A percentile compares a stretch with the other conserved stretches of the same genome.
phyloP scores from a whole-genome alignment of 2,888 invertebrate species.

The Orchesella flavescens region DNA sequence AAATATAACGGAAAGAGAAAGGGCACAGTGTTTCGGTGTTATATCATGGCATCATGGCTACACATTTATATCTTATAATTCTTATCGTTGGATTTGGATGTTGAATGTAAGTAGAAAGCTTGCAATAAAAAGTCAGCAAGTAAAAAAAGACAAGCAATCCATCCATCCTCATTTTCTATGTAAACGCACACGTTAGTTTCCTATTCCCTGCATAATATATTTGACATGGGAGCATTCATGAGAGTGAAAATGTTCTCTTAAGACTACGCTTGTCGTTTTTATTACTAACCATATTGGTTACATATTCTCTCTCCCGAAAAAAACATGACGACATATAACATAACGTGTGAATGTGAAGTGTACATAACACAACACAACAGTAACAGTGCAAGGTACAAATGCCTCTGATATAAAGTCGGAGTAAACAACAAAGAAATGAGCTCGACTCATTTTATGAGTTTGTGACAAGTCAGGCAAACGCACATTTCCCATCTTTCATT shows the following conservation, averaged over 20 bases:
- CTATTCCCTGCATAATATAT: conserved; percentile 20
- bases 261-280: no score
- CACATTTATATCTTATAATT: no score
- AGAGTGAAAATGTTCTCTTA: background rate
- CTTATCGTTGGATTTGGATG: no score
- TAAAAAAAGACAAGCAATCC: conserved; percentile 19
- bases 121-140: background rate
- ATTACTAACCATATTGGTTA: conserved; percentile 26
- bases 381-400: conserved; percentile 14
- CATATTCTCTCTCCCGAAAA: background rate
- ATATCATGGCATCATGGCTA: no score
- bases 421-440: conserved; percentile 10
- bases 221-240: conserved; percentile 36
- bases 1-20: background rate
- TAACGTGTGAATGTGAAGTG: no score
- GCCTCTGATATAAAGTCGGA: conserved; percentile 1
- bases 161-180: conserved; percentile 44
- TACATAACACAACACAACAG: no score
- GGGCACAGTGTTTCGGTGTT: background rate
- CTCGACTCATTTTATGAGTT: conserved; percentile 44
- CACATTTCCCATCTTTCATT: conserved; percentile 45
- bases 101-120: no score
- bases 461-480: conserved; percentile 56
- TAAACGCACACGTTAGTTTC: conserved; percentile 11
- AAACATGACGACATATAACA: no score